Evolutionary conservation across 1,140 invertebrate genomes (phyloP), one percentile per base, ranked within the genome.

Genomic region (Trichonephila clavipes): DNA sequence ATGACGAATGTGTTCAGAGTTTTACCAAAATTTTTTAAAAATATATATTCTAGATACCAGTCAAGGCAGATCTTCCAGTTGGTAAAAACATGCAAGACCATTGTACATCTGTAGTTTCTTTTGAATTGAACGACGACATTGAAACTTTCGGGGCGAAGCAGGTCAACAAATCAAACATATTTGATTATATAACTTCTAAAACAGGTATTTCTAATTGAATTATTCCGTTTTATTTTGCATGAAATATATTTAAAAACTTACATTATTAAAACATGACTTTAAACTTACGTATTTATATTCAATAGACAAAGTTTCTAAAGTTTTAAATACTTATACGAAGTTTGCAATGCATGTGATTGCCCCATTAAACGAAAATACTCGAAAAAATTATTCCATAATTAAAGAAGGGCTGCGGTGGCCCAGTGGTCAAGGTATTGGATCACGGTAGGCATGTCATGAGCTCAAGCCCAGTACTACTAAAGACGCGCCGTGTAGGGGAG

Each of bases 21-120:
- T 40, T 2, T 3, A 40, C 34, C 34, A 40, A 40, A 40, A 40
- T 2, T 3, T 40, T 40, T 40, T 40, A 40, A 51, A 51, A 7
- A 51, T 51, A 2, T 51, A 4, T n/a, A 28, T 94, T 92, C 12
- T 28, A 95, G 95, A 95, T 95, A 82, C 34, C 72, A 69, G 64
- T 94, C 95, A 91, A 69, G 96, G 95, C 96, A 4, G 97, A 98
- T 95, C 95, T 97, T 61, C 97, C 97, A 0, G 98, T 98, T 0
- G 98, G 98, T 0, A 95, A 96, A 92, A 98, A 98, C 96, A 96
- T 98, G 7, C 98, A 97, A 94, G 97, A 98, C 95, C 97, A 98
- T 40, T 92, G 95, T 40, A 91, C 89, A 58, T 40, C 90, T 1
- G 10, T 90, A 10, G 8, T 90, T 21, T 0, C 44, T 21, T 90